phyloP scores from a whole-genome alignment of 37 sponge, comb jelly and placozoan species.

The Haliclona indistincta region DNA sequence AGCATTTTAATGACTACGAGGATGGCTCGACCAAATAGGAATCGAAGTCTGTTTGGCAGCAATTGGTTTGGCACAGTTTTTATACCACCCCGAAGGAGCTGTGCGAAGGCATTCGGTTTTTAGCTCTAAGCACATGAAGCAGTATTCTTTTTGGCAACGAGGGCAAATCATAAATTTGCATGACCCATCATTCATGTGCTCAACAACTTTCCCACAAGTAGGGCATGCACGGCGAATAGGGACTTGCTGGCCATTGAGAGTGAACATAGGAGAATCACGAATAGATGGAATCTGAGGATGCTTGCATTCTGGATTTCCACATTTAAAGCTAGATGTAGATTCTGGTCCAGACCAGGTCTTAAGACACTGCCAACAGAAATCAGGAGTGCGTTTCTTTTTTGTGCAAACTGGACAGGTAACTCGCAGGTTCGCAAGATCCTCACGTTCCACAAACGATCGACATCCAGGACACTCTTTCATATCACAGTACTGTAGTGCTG shows the following conservation, averaged over 20 bases:
- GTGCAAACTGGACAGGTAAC: slow-evolving; percentile 54
- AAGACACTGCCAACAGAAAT: slow-evolving; percentile 70
- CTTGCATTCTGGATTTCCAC: slow-evolving; percentile 41
- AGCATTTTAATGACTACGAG: no score
- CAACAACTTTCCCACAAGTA: slow-evolving; percentile 47
- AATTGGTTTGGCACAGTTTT: neutral
- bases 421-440: slow-evolving; percentile 35
- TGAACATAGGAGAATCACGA: slow-evolving; percentile 12
- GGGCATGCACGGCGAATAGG: slow-evolving; percentile 63
- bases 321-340: slow-evolving; percentile 16
- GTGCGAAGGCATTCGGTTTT: neutral
- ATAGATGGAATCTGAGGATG: slow-evolving; percentile 29
- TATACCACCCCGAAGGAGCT: neutral
- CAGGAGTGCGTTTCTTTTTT: slow-evolving; percentile 36
- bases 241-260: slow-evolving; percentile 32
- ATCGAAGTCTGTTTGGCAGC: slow-evolving; percentile 3
- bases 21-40: slow-evolving; percentile 2
- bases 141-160: slow-evolving; percentile 9
- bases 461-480: slow-evolving; percentile 69
- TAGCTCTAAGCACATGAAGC: slow-evolving; percentile 6
- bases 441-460: slow-evolving; percentile 46
- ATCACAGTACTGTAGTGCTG: slow-evolving; percentile 37
- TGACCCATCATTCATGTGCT: slow-evolving; percentile 29
- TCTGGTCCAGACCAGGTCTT: slow-evolving; percentile 49
- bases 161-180: slow-evolving; percentile 13